phyloP scores from a whole-genome alignment of 2,797 vertebrate species.

The Acomys russatus region DNA sequence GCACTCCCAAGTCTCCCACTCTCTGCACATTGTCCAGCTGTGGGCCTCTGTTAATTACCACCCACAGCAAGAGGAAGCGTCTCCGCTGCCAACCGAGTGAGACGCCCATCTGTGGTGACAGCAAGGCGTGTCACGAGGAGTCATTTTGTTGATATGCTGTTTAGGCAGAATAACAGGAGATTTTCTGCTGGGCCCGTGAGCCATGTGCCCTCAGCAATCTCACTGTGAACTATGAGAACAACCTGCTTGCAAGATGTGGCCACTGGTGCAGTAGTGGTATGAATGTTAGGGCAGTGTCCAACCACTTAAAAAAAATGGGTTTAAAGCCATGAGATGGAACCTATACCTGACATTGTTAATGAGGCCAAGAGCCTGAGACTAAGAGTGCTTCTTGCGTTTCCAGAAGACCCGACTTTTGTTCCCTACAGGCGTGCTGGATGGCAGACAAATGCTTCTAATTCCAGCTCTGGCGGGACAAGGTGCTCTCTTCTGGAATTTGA shows the following conservation, averaged over 20 bases:
- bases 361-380: neutral
- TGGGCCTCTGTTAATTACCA: neutral
- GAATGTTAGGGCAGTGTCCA: too few relatives aligned
- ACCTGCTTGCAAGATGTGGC: neutral
- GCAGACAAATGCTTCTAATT: neutral
- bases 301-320: neutral
- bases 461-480: neutral
- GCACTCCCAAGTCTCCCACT: neutral
- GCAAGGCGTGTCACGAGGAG: neutral
- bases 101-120: neutral
- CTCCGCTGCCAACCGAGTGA: neutral
- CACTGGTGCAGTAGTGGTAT: neutral
- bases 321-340: neutral
- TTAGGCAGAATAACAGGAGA: neutral
- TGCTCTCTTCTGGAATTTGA: neutral
- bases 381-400: neutral
- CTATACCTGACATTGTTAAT: neutral
- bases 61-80: neutral
- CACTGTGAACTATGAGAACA: neutral
- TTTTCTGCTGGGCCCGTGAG: neutral
- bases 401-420: neutral
- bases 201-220: neutral
- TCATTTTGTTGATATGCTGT: neutral
- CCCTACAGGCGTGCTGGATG: neutral
- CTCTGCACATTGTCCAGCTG: neutral